A percentile compares a stretch with the other conserved stretches of the same genome.
These are phyloP conservation scores for Cheiracanthium punctorium DNA, from an alignment of 2,888 invertebrate species.

Conservation along the genomic window DNA sequence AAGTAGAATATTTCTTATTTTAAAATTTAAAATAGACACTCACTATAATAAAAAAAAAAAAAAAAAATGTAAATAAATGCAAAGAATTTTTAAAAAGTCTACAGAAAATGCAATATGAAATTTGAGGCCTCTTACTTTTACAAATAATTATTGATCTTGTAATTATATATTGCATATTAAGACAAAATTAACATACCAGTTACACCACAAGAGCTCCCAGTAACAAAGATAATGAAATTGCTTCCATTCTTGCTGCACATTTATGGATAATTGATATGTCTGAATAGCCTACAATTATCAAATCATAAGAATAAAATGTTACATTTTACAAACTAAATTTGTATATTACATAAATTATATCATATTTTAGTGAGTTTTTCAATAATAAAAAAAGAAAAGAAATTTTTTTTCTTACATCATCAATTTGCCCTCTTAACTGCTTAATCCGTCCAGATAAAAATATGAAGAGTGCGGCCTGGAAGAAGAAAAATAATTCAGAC, in stretches of 20 bases:
- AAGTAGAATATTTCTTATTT: too few relatives aligned
- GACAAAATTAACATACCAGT: constrained; percentile 82
- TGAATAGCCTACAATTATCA: constrained; percentile 52
- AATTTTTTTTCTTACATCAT: constrained; percentile 76
- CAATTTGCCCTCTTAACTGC: constrained; percentile 86
- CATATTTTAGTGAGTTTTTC: neutral
- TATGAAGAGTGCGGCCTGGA: constrained; percentile 90
- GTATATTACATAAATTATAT: neutral
- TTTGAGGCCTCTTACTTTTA: too few relatives aligned
- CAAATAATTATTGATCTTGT: too few relatives aligned
- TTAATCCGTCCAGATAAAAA: constrained; percentile 92
- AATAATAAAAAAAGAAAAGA: neutral
- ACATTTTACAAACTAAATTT: neutral
- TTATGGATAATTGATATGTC: constrained; percentile 64
- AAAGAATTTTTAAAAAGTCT: too few relatives aligned
- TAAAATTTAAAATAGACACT: too few relatives aligned
- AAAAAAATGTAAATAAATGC: too few relatives aligned
- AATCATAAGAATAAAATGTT: neutral
- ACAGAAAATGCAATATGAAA: too few relatives aligned
- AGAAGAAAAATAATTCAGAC: too few relatives aligned
- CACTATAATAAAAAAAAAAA: too few relatives aligned
- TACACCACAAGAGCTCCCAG: constrained; percentile 95
- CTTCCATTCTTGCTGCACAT: constrained; percentile 82
- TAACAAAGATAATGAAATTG: constrained; percentile 95
- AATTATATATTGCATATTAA: too few relatives aligned